phyloP scores from a whole-genome alignment of 2,888 invertebrate genomes.

The Platycnemis pennipes region DNA sequence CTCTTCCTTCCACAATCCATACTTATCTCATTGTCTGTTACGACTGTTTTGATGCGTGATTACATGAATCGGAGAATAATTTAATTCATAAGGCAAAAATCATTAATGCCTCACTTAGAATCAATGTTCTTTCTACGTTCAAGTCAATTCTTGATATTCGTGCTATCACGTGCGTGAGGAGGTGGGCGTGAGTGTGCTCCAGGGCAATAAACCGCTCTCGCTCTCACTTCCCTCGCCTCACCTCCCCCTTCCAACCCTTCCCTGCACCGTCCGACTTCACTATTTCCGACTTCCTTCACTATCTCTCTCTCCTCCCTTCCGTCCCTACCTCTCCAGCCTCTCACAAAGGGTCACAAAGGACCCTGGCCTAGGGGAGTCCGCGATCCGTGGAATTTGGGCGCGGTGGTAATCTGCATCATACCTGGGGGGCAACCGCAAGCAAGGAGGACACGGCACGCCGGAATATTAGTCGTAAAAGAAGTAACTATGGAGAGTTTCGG shows the following conservation, averaged over 20 bases:
- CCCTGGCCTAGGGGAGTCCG: neutral
- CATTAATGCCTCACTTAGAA: neutral
- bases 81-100: too few species aligned
- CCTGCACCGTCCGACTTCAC: neutral
- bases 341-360: neutral
- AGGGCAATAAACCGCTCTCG: neutral
- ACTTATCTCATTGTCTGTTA: too few species aligned
- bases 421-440: neutral
- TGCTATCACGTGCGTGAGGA: neutral
- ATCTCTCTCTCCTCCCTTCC: neutral
- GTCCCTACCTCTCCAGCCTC: neutral
- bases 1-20: too few species aligned
- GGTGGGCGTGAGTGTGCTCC: neutral
- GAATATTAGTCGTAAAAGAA: neutral
- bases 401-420: neutral
- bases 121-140: neutral
- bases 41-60: too few species aligned
- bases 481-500: neutral
- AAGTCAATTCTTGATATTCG: neutral
- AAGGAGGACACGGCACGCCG: neutral
- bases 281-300: neutral
- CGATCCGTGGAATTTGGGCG: neutral
- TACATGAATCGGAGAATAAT: too few species aligned
- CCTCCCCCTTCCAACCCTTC: neutral
- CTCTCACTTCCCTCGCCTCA: neutral